Conservation (phyloP, 2,113 vertebrate genomes). For the Machaerirhynchus nigripectus region DNA sequence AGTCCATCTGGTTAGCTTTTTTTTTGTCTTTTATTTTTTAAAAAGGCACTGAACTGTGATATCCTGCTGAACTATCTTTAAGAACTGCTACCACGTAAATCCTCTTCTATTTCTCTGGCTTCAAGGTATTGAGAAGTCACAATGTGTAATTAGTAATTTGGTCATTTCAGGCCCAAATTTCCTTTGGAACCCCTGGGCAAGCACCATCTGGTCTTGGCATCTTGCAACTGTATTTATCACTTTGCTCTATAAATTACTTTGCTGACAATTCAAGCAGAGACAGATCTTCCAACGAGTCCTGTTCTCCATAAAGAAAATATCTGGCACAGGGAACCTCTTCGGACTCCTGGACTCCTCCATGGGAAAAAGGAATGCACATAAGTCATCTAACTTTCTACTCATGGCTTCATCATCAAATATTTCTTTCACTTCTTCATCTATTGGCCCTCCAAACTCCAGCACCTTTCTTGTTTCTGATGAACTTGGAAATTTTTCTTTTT, state of each 20-base stretch:
- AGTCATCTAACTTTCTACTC: neutral
- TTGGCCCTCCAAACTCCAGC: neutral
- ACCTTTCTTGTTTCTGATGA: neutral
- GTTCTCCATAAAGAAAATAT: neutral
- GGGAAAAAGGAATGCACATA: neutral
- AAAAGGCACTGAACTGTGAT: neutral
- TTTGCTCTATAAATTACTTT: conserved; percentile 2
- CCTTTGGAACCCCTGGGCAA: neutral
- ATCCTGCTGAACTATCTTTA: neutral
- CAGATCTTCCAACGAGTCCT: neutral
- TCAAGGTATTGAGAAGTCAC: neutral
- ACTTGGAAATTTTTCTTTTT: neutral
- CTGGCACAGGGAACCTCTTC: neutral
- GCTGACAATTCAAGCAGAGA: neutral
- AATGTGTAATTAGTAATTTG: neutral
- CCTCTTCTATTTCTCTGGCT: neutral
- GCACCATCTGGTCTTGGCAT: conserved; percentile 32
- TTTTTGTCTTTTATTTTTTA: neutral
- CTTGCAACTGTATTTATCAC: neutral
- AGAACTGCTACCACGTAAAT: neutral
- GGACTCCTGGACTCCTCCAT: neutral
- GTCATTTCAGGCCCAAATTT: neutral
- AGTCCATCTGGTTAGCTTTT: neutral
- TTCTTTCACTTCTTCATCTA: neutral
- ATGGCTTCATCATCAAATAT: neutral